phyloP scores from a whole-genome alignment of 2,888 invertebrate genomes.

The Cactoblastis cactorum region DNA sequence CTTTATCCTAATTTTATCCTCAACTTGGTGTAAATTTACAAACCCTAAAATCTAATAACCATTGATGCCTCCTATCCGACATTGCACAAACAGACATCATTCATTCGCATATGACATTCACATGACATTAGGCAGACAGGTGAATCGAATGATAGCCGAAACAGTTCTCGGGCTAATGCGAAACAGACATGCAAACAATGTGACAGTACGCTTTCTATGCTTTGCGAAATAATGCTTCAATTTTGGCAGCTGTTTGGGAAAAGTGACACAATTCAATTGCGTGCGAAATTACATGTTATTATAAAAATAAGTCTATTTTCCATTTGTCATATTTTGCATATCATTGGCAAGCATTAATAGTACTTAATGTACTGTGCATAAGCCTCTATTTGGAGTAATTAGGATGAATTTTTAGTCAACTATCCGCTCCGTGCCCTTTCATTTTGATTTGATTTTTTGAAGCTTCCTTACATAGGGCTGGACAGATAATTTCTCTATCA shows the following conservation, averaged over 20 bases:
- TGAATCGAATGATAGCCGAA: conserved; percentile 48
- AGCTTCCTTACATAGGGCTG: too few relatives aligned
- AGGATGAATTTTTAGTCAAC: too few relatives aligned
- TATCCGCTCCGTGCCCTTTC: too few relatives aligned
- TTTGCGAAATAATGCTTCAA: conserved; percentile 19
- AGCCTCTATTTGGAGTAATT: too few relatives aligned
- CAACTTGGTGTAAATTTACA: background rate
- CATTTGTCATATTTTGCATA: background rate
- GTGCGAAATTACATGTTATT: background rate
- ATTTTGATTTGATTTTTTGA: too few relatives aligned
- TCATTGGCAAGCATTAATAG: too few relatives aligned
- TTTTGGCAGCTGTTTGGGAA: background rate
- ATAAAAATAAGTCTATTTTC: background rate
- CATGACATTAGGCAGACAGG: conserved; percentile 48
- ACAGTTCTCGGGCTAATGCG: conserved; percentile 38
- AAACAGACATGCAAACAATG: conserved; percentile 51
- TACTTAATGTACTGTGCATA: too few relatives aligned
- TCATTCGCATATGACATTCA: conserved; percentile 32
- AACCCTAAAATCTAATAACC: conserved; percentile 10
- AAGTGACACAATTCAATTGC: background rate
- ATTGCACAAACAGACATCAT: conserved; percentile 24
- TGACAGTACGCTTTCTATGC: conserved; percentile 47
- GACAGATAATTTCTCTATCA: too few relatives aligned
- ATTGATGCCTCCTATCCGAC: conserved; percentile 11
- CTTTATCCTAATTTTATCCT: too few relatives aligned